Conservation (phyloP, 2,113 vertebrate species). For the Sylvietta virens region DNA sequence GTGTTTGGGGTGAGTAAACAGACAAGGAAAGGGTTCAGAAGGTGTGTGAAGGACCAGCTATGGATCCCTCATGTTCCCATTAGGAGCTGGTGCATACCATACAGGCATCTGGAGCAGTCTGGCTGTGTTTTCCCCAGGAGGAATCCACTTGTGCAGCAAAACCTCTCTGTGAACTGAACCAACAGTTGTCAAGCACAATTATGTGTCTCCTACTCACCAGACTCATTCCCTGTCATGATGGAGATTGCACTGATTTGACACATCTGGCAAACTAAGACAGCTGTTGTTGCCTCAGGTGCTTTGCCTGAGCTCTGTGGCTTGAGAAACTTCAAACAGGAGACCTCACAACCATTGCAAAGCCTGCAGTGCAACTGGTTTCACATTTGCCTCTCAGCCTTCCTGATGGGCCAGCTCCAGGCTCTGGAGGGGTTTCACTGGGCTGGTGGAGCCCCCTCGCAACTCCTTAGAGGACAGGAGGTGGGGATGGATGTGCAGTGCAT, state of each 20-base stretch:
- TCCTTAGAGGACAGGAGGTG: not conserved
- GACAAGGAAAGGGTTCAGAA: not conserved
- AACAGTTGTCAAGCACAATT: not conserved
- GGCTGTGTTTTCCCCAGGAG: not conserved
- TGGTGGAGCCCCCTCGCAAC: not conserved
- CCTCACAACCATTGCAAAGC: not conserved
- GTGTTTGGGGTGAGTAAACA: not conserved
- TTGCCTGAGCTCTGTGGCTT: not conserved
- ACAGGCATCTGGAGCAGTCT: not conserved
- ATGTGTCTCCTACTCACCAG: not conserved
- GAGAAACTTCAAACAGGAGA: not conserved
- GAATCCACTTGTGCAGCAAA: not conserved
- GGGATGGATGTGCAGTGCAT: not conserved
- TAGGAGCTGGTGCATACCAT: not conserved
- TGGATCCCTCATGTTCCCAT: not conserved
- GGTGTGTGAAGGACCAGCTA: not conserved
- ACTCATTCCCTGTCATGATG: not conserved
- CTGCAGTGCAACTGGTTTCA: not conserved
- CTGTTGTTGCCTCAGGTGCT: not conserved
- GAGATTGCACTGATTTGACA: not conserved
- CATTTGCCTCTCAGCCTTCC: not conserved
- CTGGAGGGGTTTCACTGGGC: not conserved
- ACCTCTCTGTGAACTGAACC: not conserved
- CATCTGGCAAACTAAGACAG: not conserved
- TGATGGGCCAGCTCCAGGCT: not conserved